Conservation (phyloP, 2,113 vertebrate species). For the Cryptomyrus ogoouensis region DNA sequence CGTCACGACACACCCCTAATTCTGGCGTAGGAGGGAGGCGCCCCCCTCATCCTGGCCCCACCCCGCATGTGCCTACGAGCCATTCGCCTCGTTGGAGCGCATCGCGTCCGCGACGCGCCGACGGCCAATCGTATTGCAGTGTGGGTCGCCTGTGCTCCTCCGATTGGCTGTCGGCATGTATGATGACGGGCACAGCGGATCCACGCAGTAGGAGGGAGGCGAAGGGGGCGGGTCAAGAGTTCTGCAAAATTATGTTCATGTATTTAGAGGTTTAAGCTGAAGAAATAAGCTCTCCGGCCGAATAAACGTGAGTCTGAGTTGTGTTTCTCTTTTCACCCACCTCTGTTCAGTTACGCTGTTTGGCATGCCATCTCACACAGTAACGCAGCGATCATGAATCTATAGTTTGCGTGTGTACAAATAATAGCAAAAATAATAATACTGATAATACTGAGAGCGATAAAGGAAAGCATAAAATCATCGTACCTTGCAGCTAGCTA, state of each 20-base stretch:
- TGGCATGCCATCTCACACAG: not conserved
- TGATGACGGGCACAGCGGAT: conserved; percentile 51
- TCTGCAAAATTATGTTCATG: conserved; percentile 54
- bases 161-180: conserved; percentile 53
- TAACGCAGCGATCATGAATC: not conserved
- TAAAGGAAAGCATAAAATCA: not conserved
- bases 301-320: conserved; percentile 32
- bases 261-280: conserved; percentile 53
- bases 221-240: conserved; percentile 39
- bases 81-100: conserved; percentile 35
- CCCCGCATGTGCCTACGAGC: conserved; percentile 37
- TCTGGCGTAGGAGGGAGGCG: conserved; percentile 44
- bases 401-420: not conserved
- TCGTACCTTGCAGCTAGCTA: not conserved
- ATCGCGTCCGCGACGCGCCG: not conserved
- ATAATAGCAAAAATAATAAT: not conserved
- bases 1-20: conserved; percentile 72
- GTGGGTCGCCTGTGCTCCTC: conserved; percentile 14
- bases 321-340: conserved; percentile 35
- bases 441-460: not conserved
- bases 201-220: conserved; percentile 53
- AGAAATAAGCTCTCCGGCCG: conserved; percentile 17
- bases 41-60: not conserved
- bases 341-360: conserved; percentile 27
- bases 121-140: conserved; percentile 45